Percentiles rank a stretch among this genome's conserved stretches.
These are phyloP conservation scores for Marmota monax DNA, from an alignment of 2,113 vertebrate species.

Conservation along the genomic window DNA sequence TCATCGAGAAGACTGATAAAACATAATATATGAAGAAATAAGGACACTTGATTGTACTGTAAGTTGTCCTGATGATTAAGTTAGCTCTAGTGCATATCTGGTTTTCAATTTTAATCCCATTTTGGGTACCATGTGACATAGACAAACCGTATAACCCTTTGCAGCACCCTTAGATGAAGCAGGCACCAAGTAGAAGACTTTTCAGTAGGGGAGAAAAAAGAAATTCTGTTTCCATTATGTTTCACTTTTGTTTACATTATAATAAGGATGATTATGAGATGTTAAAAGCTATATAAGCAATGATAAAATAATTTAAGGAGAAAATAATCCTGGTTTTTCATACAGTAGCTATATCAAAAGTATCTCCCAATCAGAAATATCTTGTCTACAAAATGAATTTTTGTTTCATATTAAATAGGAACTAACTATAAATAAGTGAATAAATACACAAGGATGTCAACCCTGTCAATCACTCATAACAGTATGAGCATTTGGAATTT, in stretches of 20 bases:
- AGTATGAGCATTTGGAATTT: not conserved
- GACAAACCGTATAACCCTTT: accelerated
- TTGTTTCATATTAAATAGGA: not conserved
- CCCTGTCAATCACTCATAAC: not conserved
- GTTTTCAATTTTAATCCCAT: not conserved
- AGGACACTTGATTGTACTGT: not conserved
- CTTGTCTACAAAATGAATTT: not conserved
- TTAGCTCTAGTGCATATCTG: not conserved
- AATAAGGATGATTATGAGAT: not conserved
- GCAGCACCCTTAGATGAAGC: not conserved
- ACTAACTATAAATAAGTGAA: not conserved
- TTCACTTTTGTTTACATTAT: not conserved
- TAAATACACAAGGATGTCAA: not conserved
- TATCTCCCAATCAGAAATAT: not conserved
- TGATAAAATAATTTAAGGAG: not conserved
- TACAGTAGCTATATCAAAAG: not conserved
- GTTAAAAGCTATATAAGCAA: not conserved
- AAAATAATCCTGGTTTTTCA: not conserved
- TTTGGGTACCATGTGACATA: accelerated
- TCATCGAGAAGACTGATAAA: not conserved
- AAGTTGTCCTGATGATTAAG: not conserved
- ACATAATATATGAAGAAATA: not conserved
- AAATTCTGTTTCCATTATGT: not conserved
- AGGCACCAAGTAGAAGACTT: not conserved
- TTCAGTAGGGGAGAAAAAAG: not conserved